These are phyloP conservation scores for Pogonophryne albipinna DNA, from an alignment of 2,797 vertebrate species.

Conservation along the genomic window DNA sequence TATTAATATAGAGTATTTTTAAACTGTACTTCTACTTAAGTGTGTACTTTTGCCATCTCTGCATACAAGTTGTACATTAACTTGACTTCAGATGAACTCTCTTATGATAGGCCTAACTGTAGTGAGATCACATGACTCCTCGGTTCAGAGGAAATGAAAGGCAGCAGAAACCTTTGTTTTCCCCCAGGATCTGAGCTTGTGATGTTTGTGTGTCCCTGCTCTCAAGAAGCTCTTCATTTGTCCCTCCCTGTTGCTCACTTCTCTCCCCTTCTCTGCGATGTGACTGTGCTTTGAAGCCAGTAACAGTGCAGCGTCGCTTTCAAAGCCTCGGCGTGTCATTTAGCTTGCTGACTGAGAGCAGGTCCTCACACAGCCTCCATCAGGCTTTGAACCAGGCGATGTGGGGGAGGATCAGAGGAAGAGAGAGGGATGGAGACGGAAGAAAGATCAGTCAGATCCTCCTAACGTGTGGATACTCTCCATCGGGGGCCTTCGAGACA, in stretches of 20 bases:
- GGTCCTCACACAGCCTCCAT: constrained; percentile 41
- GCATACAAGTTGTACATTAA: not conserved
- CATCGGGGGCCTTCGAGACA: constrained; percentile 23
- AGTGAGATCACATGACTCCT: no score
- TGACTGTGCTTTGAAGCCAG: constrained; percentile 50
- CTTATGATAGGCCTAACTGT: no score
- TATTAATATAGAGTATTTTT: no score
- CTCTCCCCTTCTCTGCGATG: constrained; percentile 26
- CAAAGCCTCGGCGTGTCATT: constrained; percentile 59
- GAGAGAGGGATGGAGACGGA: constrained; percentile 21
- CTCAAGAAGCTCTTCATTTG: constrained; percentile 14
- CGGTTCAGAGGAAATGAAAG: not conserved
- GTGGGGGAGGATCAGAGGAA: constrained; percentile 60
- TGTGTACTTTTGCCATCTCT: no score
- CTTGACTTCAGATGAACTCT: not conserved
- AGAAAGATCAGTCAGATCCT: constrained; percentile 53
- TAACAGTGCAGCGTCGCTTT: constrained; percentile 19
- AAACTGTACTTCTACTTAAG: no score
- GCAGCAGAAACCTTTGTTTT: not conserved
- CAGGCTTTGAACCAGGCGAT: not conserved
- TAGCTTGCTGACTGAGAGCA: constrained; percentile 57
- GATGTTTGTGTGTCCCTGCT: not conserved
- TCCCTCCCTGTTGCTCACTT: not conserved
- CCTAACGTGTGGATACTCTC: constrained; percentile 40
- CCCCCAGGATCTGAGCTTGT: no score